Evolutionary conservation across 64 coral and sea anemone species (phyloP).

Genomic region (Dendronephthya gigantea): DNA sequence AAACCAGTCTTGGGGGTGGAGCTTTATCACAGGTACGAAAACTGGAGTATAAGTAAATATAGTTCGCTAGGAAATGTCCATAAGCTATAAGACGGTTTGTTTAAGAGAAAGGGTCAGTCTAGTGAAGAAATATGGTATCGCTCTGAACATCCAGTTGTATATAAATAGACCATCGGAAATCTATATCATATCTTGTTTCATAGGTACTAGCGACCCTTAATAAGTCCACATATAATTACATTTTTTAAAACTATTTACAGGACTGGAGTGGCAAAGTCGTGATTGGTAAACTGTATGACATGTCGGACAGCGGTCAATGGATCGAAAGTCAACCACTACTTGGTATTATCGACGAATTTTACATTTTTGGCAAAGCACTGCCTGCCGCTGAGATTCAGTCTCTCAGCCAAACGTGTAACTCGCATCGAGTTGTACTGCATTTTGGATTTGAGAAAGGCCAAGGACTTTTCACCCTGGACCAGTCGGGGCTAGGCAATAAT

Average conservation of each 20-base stretch:
- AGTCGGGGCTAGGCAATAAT: conserved; percentile 88
- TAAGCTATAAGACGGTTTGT: neutral
- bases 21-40: neutral
- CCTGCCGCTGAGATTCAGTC: conserved; percentile 57
- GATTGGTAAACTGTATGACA: conserved; percentile 76
- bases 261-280: conserved; percentile 80
- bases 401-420: conserved; percentile 71
- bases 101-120: no score
- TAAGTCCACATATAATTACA: no score
- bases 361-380: conserved; percentile 66
- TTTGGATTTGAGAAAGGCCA: conserved; percentile 72
- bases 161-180: no score
- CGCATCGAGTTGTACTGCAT: conserved; percentile 64
- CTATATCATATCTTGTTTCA: no score
- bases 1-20: neutral
- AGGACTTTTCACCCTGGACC: conserved; percentile 53
- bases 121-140: no score
- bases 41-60: no score
- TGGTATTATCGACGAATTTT: conserved; percentile 88
- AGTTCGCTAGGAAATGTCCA: no score
- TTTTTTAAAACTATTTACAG: conserved; percentile 25
- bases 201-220: no score
- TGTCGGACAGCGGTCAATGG: conserved; percentile 49
- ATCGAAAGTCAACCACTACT: conserved; percentile 32
- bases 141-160: no score